Conservation (phyloP, 2,113 vertebrate genomes). For the Cryptomyrus ogoouensis region DNA sequence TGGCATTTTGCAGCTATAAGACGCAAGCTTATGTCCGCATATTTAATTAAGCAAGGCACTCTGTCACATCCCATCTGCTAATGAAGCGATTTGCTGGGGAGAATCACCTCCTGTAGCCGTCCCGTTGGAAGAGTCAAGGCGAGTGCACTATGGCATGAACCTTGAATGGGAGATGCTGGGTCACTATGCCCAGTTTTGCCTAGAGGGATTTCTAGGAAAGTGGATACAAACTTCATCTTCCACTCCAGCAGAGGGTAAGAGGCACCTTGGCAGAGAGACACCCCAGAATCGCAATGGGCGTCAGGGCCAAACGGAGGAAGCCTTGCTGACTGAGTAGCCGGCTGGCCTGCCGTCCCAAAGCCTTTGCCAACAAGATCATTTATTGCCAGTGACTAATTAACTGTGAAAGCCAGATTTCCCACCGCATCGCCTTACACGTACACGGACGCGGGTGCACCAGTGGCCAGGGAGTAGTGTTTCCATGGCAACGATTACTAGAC, state of each 20-base stretch:
- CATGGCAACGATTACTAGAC: background rate
- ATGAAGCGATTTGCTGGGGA: slow-evolving; percentile 30
- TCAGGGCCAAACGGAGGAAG: background rate
- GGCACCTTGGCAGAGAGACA: background rate
- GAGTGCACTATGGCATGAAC: background rate
- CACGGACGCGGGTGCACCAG: background rate
- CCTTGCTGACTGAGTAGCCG: background rate
- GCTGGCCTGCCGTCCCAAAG: background rate
- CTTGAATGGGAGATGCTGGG: background rate
- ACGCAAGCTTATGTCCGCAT: background rate
- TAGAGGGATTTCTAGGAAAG: background rate
- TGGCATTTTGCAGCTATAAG: background rate
- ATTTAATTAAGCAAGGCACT: background rate
- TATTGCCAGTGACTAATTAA: background rate
- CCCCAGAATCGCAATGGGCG: background rate
- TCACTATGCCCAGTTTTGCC: background rate
- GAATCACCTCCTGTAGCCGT: background rate
- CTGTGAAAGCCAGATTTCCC: slow-evolving; percentile 1
- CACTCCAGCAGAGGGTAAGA: background rate
- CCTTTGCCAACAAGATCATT: slow-evolving; percentile 2
- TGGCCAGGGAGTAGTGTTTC: background rate
- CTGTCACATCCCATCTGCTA: slow-evolving; percentile 26
- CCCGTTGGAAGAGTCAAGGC: background rate
- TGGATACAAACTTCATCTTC: background rate
- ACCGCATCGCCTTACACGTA: background rate